These are phyloP conservation scores for Euzetes globulus DNA, from an alignment of 2,888 invertebrate genomes.

Conservation along the genomic window DNA sequence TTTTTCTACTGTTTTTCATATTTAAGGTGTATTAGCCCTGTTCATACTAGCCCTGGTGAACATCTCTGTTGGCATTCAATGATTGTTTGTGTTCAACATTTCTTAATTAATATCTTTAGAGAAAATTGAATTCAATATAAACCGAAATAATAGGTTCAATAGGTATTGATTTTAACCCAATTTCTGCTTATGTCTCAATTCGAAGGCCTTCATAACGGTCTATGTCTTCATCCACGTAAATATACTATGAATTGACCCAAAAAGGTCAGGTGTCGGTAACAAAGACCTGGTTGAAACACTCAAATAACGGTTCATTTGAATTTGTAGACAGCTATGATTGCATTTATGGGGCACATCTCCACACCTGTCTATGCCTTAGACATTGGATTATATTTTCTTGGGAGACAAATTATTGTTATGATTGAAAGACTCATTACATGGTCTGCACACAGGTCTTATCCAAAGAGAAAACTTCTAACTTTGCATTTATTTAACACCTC, in stretches of 20 bases:
- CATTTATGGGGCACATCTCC: not conserved
- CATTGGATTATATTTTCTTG: too few species aligned
- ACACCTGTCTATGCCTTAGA: not conserved
- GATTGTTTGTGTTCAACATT: too few species aligned
- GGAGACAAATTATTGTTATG: too few species aligned
- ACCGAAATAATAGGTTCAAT: not conserved
- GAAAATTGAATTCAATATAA: not conserved
- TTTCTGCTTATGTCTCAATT: not conserved
- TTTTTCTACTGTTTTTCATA: too few species aligned
- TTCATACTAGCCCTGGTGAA: too few species aligned
- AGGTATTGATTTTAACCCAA: not conserved
- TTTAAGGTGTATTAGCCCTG: too few species aligned
- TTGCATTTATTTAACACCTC: not conserved
- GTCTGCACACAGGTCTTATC: too few species aligned
- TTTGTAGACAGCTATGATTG: not conserved
- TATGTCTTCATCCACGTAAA: not conserved
- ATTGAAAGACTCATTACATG: too few species aligned
- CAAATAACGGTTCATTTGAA: not conserved
- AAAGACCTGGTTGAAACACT: not conserved
- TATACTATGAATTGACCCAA: not conserved
- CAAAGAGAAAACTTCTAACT: not conserved
- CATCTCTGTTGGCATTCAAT: too few species aligned
- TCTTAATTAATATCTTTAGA: not conserved
- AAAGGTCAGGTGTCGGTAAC: conserved; percentile 11
- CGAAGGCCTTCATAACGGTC: not conserved